These are phyloP conservation scores for Tetragonula clypearis DNA, from an alignment of 1,140 invertebrate species.

Conservation along the genomic window DNA sequence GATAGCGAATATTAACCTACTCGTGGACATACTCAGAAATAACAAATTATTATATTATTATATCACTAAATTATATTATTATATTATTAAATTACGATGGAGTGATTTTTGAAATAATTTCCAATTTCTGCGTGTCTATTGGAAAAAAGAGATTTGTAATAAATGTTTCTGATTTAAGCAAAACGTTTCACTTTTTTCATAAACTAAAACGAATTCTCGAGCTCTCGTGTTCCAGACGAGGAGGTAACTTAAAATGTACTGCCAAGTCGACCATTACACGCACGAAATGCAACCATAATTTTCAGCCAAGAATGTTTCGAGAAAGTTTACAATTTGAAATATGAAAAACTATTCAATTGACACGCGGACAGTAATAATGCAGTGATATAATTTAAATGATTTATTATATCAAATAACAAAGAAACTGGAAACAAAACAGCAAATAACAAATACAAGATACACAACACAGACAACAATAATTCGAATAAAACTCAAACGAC, in stretches of 20 bases:
- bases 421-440: background rate
- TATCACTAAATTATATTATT: no score
- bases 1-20: no score
- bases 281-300: background rate
- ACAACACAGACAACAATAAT: no score
- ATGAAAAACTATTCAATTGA: background rate
- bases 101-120: no score
- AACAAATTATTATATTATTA: no score
- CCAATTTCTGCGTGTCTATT: no score
- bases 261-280: background rate
- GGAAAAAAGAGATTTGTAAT: no score
- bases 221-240: background rate
- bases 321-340: background rate
- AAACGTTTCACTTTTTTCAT: background rate
- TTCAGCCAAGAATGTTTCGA: background rate
- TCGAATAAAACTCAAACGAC: no score
- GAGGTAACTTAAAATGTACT: background rate
- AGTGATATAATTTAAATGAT: background rate
- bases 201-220: background rate
- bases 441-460: no score
- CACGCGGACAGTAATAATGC: background rate
- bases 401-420: background rate
- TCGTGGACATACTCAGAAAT: no score
- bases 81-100: no score
- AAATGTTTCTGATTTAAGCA: no score